Conservation (phyloP, 2,113 vertebrate genomes). For the Sinocyclocheilus grahami region DNA sequence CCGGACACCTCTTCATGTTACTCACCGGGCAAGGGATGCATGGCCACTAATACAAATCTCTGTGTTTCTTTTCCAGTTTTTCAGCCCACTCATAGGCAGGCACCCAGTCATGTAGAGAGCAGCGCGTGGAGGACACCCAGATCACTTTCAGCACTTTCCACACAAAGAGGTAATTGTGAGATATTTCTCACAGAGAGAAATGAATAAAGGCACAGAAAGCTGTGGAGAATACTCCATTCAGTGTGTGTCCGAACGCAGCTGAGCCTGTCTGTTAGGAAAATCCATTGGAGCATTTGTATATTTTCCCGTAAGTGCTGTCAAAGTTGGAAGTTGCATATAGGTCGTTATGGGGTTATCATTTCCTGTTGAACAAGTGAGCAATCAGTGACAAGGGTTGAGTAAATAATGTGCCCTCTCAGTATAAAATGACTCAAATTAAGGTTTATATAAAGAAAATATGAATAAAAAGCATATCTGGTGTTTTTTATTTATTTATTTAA, state of each 20-base stretch:
- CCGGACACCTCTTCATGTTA: not conserved
- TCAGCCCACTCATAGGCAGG: conserved; percentile 45
- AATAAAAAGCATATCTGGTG: not conserved
- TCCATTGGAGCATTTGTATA: not conserved
- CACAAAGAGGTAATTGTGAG: conserved; percentile 69
- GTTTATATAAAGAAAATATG: not conserved
- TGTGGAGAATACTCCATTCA: conserved; percentile 39
- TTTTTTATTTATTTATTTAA: not conserved
- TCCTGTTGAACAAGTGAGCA: not conserved
- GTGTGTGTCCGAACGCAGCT: not conserved
- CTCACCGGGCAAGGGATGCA: not conserved
- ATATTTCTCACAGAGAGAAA: conserved; percentile 42
- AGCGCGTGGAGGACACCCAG: conserved; percentile 50
- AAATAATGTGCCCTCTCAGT: not conserved
- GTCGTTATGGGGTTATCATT: not conserved
- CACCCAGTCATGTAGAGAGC: conserved; percentile 68
- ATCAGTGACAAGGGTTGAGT: not conserved
- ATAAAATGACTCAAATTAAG: not conserved
- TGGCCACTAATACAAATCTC: conserved; percentile 25
- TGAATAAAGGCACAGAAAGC: conserved; percentile 45
- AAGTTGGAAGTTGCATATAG: not conserved
- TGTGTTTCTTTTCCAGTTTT: conserved; percentile 51
- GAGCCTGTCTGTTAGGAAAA: conserved; percentile 7
- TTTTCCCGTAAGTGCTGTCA: conserved; percentile 18
- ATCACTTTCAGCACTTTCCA: conserved; percentile 60